phyloP scores from a whole-genome alignment of 37 sponge, comb jelly and placozoan species.

The Hexactinellida sp. region DNA sequence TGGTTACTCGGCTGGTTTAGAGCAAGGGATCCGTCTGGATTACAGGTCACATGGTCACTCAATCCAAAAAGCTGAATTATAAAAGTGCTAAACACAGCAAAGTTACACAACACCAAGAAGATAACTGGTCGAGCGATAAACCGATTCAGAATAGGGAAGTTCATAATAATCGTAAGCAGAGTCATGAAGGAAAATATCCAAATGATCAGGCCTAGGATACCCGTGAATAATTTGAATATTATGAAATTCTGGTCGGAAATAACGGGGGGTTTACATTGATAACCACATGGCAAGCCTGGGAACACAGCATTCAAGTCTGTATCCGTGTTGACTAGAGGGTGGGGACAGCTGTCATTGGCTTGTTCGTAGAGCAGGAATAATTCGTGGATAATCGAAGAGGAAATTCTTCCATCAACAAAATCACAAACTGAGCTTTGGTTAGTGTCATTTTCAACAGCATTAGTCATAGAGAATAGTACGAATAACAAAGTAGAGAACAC shows the following conservation, averaged over 20 bases:
- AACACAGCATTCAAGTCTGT: background rate
- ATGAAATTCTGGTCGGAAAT: background rate
- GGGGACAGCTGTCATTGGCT: background rate
- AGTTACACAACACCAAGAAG: background rate
- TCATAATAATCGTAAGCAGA: background rate
- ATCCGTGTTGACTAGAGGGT: background rate
- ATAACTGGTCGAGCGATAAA: background rate
- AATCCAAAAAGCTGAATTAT: background rate
- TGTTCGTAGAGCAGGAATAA: background rate
- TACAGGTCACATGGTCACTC: background rate
- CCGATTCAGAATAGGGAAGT: background rate
- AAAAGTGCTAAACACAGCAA: background rate
- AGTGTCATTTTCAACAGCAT: background rate
- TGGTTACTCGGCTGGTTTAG: conserved; percentile 12
- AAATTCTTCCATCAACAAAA: background rate
- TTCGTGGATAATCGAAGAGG: background rate
- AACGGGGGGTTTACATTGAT: background rate
- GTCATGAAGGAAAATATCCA: background rate
- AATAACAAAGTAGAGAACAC: background rate
- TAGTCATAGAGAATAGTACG: background rate
- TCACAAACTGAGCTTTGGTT: background rate
- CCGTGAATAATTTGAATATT: background rate
- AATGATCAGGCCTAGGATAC: background rate
- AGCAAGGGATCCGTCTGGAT: background rate
- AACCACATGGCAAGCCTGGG: background rate